Conservation (phyloP, 2,888 invertebrate genomes). For the Drosophila fungiperda region DNA sequence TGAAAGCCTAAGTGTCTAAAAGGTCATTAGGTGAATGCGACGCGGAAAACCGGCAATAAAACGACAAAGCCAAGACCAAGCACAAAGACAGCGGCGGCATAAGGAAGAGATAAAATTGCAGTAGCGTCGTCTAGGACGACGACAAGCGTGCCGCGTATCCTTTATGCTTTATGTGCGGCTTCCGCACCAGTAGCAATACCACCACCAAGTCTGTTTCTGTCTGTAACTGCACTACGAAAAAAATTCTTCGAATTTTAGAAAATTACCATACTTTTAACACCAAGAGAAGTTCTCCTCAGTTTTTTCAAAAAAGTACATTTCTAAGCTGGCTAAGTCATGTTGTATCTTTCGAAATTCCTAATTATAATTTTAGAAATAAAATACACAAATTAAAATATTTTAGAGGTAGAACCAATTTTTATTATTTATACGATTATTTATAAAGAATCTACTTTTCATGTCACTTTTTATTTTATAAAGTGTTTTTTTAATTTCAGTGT, state of each 20-base stretch:
- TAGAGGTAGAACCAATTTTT: neutral
- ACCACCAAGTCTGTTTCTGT: slow-evolving; percentile 17
- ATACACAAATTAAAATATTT: neutral
- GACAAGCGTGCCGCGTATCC: slow-evolving; percentile 60
- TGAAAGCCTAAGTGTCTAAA: slow-evolving; percentile 34
- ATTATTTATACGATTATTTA: neutral
- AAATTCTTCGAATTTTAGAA: neutral
- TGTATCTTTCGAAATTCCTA: too few species aligned
- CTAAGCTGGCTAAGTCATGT: neutral
- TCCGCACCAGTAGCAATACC: slow-evolving; percentile 54
- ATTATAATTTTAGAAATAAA: too few species aligned
- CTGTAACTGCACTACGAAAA: neutral
- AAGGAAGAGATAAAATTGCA: slow-evolving; percentile 74
- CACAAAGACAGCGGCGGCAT: slow-evolving; percentile 61
- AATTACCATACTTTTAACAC: neutral
- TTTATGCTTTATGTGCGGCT: slow-evolving; percentile 74
- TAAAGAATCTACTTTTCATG: neutral
- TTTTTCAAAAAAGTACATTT: neutral
- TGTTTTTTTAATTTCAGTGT: neutral
- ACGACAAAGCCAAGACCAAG: slow-evolving; percentile 51
- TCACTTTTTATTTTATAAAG: neutral
- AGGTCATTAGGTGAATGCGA: slow-evolving; percentile 73
- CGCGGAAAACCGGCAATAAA: slow-evolving; percentile 61
- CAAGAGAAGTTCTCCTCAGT: neutral
- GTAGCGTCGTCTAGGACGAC: slow-evolving; percentile 28